Percentiles rank a stretch among this genome's conserved stretches.
phyloP scores from a whole-genome alignment of 1,140 invertebrate genomes.

The Hypsibius dujardini region DNA sequence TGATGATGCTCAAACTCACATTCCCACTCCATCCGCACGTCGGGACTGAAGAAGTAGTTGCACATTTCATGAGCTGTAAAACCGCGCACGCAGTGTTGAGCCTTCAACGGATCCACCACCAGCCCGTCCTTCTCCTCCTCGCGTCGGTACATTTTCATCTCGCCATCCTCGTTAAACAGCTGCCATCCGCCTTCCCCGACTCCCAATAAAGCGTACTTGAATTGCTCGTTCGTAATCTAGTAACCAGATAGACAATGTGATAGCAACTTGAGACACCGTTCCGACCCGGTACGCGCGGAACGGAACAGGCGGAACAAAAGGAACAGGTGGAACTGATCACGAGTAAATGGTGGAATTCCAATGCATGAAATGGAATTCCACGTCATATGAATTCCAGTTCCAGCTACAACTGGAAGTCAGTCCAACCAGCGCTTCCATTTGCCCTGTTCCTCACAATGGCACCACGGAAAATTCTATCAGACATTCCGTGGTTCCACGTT shows the following conservation, averaged over 20 bases:
- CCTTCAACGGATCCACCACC: slow-evolving; percentile 92
- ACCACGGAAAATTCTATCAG: no score
- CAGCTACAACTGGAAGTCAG: no score
- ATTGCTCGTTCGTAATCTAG: slow-evolving; percentile 62
- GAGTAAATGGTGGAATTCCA: no score
- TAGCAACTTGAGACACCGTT: slow-evolving; percentile 19
- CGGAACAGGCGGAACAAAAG: no score
- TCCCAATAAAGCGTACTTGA: slow-evolving; percentile 58
- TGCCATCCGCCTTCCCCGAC: slow-evolving; percentile 79
- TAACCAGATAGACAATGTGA: not conserved
- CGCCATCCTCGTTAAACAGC: slow-evolving; percentile 91
- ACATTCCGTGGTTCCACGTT: no score
- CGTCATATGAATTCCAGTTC: no score
- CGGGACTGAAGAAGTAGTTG: slow-evolving; percentile 91
- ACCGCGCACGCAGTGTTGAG: slow-evolving; percentile 79
- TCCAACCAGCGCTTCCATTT: no score
- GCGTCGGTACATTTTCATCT: slow-evolving; percentile 93
- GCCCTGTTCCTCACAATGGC: no score
- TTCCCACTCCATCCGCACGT: slow-evolving; percentile 93
- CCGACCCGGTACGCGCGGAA: no score
- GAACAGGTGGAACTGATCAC: no score
- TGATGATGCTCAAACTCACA: no score
- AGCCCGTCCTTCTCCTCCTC: slow-evolving; percentile 76
- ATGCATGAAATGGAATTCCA: no score
- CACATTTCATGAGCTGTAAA: slow-evolving; percentile 93